A percentile compares a stretch with the other conserved stretches of the same genome.
Conservation (phyloP, 2,113 vertebrate species). For the Tachuris rubrigastra region DNA sequence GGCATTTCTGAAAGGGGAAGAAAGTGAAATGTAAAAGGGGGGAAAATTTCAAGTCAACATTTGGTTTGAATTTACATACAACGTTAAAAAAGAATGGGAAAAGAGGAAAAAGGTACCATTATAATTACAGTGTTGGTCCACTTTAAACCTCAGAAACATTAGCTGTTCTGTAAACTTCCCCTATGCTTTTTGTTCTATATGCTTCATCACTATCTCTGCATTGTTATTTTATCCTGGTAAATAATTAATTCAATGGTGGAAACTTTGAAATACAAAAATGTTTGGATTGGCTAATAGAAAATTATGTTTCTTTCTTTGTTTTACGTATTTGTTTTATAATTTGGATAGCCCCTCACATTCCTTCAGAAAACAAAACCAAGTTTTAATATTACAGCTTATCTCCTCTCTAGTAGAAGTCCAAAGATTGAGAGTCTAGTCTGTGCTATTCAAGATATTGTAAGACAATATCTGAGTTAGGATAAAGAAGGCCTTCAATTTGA, state of each 20-base stretch:
- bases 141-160: not conserved
- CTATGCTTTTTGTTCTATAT: not conserved
- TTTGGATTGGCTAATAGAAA: not conserved
- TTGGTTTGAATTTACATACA: conserved; percentile 59
- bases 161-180: not conserved
- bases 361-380: not conserved
- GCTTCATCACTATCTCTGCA: not conserved
- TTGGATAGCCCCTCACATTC: not conserved
- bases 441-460: not conserved
- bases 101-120: not conserved
- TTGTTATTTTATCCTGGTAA: not conserved
- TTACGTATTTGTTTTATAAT: not conserved
- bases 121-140: not conserved
- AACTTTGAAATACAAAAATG: not conserved
- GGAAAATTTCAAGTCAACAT: conserved; percentile 36
- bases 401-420: not conserved
- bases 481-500: not conserved
- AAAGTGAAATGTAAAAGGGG: conserved; percentile 25
- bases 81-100: not conserved
- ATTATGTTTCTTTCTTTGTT: not conserved
- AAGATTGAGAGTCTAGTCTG: not conserved
- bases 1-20: conserved; percentile 13
- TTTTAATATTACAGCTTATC: not conserved
- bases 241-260: not conserved
- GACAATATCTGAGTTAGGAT: not conserved